phyloP scores from a whole-genome alignment of 2,113 vertebrate genomes.

The Pelobates fuscus region DNA sequence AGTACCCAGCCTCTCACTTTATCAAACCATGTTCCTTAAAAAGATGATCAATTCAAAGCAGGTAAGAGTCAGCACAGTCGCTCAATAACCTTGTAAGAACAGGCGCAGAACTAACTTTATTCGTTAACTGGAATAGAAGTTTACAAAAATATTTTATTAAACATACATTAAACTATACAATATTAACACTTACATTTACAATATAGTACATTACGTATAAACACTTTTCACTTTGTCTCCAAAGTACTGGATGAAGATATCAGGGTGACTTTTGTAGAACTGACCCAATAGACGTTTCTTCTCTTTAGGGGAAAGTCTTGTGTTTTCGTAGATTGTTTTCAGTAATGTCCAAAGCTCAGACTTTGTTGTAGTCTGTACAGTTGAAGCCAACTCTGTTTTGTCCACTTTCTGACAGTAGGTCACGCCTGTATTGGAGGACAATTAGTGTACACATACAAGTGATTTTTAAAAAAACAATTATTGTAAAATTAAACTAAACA shows the following conservation, averaged over 20 bases:
- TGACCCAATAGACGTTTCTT: conserved; percentile 85
- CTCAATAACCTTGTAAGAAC: too few relatives aligned
- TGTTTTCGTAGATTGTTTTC: conserved; percentile 83
- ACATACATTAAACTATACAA: conserved; percentile 11
- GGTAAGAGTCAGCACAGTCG: too few relatives aligned
- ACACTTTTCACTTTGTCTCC: conserved; percentile 76
- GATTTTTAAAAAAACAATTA: too few relatives aligned
- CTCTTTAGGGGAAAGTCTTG: conserved; percentile 83
- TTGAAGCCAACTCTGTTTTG: conserved; percentile 68
- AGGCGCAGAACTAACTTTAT: too few relatives aligned
- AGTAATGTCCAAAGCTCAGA: conserved; percentile 82
- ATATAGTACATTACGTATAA: conserved; percentile 59
- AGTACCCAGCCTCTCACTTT: too few relatives aligned
- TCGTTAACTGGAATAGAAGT: too few relatives aligned
- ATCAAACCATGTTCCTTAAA: too few relatives aligned
- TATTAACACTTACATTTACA: conserved; percentile 35
- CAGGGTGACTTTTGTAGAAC: conserved; percentile 89
- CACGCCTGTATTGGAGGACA: conserved; percentile 71
- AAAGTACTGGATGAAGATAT: conserved; percentile 92
- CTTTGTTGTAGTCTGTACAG: conserved; percentile 79
- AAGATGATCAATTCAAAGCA: too few relatives aligned
- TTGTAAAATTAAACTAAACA: too few relatives aligned
- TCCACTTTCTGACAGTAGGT: conserved; percentile 81
- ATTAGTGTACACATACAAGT: too few relatives aligned
- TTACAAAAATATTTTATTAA: too few relatives aligned